A percentile compares a stretch with the other conserved stretches of the same genome.
phyloP scores from a whole-genome alignment of 2,113 vertebrate species.

The Coptodon bakossiorum region DNA sequence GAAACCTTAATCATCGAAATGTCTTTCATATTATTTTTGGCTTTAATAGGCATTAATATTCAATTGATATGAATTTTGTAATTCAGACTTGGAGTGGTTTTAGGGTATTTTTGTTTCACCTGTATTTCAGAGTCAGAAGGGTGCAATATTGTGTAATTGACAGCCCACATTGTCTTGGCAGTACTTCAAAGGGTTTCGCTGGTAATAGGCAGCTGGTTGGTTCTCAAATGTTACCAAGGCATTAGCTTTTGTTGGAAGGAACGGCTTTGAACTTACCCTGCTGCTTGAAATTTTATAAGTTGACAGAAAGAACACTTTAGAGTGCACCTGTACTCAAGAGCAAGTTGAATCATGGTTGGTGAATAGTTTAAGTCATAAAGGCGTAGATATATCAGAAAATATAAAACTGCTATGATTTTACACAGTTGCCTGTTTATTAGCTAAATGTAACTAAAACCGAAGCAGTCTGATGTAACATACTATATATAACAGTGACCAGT shows the following conservation, averaged over 20 bases:
- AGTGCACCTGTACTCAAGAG: background rate
- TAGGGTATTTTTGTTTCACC: background rate
- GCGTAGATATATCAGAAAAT: background rate
- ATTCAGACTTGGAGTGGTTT: constrained; percentile 11
- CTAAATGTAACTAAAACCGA: background rate
- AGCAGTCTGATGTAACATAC: background rate
- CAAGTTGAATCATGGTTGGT: background rate
- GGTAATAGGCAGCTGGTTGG: constrained; percentile 7
- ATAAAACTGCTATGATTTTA: background rate
- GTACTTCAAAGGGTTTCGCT: constrained; percentile 30
- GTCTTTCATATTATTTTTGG: background rate
- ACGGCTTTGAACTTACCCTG: constrained; percentile 24
- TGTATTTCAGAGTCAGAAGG: background rate
- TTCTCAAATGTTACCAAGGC: background rate
- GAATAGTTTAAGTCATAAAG: background rate
- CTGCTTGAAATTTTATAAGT: constrained; percentile 28
- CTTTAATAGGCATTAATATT: background rate
- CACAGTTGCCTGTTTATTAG: background rate
- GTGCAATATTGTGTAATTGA: background rate
- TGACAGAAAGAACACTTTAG: background rate
- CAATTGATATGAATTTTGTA: background rate
- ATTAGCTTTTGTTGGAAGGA: constrained; percentile 21
- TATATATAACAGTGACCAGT: background rate
- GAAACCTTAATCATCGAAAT: background rate
- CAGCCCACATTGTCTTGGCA: background rate